Conservation (phyloP, 1,140 invertebrate genomes). For the Leptopilina clavipes region DNA sequence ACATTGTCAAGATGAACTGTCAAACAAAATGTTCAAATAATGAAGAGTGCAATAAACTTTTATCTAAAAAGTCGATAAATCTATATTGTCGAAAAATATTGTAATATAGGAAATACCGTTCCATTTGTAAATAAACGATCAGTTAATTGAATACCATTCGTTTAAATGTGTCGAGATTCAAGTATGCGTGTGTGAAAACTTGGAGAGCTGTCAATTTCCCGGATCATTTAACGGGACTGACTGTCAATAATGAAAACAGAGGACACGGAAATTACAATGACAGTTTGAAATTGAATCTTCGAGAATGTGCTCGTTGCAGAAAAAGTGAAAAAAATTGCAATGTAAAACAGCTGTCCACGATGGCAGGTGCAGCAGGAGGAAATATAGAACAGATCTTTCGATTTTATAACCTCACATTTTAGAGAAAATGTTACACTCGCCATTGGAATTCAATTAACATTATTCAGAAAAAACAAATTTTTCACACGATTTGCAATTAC, state of each 20-base stretch:
- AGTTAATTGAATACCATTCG: background rate
- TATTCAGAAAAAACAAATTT: no score
- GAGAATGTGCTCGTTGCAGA: background rate
- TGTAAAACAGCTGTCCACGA: slow-evolving; percentile 23
- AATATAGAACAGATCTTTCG: background rate
- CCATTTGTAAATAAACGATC: background rate
- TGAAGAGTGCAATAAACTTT: no score
- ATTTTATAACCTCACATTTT: slow-evolving; percentile 24
- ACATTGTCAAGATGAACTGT: no score
- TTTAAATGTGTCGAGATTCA: background rate
- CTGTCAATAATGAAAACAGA: background rate
- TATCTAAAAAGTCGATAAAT: no score
- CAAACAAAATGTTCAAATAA: no score
- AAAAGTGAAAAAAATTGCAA: background rate
- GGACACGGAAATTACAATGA: slow-evolving; percentile 3
- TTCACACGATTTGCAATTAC: no score
- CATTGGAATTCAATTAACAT: no score
- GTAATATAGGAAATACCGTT: no score
- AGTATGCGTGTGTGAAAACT: background rate
- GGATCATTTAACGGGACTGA: background rate
- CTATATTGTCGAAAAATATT: no score
- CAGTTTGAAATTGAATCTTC: background rate
- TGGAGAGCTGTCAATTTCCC: background rate
- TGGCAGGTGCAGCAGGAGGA: slow-evolving; percentile 13
- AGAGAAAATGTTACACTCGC: no score